Evolutionary conservation across 2,113 vertebrate genomes (phyloP).

Genomic region (Cepphus grylle): DNA sequence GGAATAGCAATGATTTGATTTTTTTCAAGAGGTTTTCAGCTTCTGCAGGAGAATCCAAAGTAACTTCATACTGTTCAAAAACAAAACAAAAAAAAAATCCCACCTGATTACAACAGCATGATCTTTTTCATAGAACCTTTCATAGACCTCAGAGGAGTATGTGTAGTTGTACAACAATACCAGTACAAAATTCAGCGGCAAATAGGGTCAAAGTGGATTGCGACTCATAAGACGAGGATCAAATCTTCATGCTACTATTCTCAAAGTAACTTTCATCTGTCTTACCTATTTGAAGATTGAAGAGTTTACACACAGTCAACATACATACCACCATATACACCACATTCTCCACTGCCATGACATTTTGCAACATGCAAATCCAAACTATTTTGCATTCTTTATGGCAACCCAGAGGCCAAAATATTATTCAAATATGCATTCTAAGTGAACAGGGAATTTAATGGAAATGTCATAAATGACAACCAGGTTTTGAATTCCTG

Average conservation of each 20-base stretch:
- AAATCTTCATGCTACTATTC: not conserved
- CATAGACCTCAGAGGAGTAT: not conserved
- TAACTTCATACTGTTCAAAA: not conserved
- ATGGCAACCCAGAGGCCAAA: not conserved
- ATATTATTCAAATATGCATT: not conserved
- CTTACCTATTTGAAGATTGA: not conserved
- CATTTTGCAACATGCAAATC: not conserved
- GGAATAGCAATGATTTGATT: not conserved
- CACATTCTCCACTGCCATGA: not conserved
- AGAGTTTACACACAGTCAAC: not conserved
- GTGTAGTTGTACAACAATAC: not conserved
- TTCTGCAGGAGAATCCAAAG: not conserved
- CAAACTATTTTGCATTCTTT: not conserved
- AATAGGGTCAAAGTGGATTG: not conserved
- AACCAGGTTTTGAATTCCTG: not conserved
- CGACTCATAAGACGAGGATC: accelerated
- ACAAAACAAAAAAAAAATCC: not conserved
- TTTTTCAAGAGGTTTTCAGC: not conserved
- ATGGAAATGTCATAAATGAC: not conserved
- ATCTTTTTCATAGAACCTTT: not conserved
- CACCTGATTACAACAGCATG: not conserved
- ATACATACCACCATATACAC: not conserved
- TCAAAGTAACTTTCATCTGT: not conserved
- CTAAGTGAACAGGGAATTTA: not conserved
- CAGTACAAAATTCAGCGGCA: not conserved